A percentile compares a stretch with the other conserved stretches of the same genome.
Conservation (phyloP, 2,888 invertebrate genomes). For the Achlya flavicornis region DNA sequence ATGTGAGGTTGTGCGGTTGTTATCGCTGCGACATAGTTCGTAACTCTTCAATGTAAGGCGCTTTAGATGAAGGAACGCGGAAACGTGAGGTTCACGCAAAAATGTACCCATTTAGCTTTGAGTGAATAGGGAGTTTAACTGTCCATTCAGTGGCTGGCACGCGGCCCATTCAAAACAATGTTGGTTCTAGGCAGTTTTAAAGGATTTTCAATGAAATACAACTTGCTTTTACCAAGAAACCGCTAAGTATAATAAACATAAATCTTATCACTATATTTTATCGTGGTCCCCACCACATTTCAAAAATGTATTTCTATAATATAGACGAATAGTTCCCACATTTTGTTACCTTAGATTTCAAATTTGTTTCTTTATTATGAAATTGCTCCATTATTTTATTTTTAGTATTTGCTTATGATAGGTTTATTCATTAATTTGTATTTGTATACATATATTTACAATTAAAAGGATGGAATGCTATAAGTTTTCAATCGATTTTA, state of each 20-base stretch:
- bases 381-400: no score
- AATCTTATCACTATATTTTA: conserved; percentile 12
- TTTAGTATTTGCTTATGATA: no score
- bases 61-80: conserved; percentile 59
- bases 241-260: conserved; percentile 43
- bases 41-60: conserved; percentile 16
- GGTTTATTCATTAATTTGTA: no score
- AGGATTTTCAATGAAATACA: conserved; percentile 59
- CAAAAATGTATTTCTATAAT: background rate
- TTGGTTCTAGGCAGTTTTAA: conserved; percentile 47
- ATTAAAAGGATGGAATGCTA: no score
- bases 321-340: background rate
- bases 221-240: conserved; percentile 44
- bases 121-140: conserved; percentile 73
- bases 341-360: background rate
- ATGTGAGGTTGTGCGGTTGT: conserved; percentile 35
- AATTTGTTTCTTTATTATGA: background rate
- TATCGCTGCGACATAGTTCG: conserved; percentile 25
- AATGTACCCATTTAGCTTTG: conserved; percentile 66
- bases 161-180: conserved; percentile 67
- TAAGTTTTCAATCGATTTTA: no score
- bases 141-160: conserved; percentile 66
- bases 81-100: conserved; percentile 64
- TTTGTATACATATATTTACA: no score
- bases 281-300: background rate